phyloP scores from a whole-genome alignment of 2,797 vertebrate species.

The Sebastes matsubarae region DNA sequence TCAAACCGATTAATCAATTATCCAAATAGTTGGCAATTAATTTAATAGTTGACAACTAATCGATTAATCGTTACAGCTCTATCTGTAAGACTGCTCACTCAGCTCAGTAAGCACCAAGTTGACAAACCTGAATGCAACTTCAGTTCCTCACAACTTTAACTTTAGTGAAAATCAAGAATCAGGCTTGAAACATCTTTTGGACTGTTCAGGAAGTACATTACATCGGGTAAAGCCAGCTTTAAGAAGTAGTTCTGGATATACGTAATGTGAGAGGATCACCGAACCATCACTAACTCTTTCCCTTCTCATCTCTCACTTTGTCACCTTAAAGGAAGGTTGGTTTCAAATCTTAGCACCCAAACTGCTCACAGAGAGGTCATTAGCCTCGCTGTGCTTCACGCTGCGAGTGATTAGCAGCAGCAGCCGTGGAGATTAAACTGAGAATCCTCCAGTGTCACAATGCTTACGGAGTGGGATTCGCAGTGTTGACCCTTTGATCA shows the following conservation, averaged over 20 bases:
- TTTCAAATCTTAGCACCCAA: conserved; percentile 24
- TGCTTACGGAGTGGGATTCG: conserved; percentile 35
- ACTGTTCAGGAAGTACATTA: neutral
- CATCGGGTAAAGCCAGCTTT: neutral
- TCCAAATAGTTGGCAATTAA: rapidly evolving
- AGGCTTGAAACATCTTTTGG: neutral
- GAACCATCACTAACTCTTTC: neutral
- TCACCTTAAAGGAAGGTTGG: neutral
- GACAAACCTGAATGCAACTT: neutral
- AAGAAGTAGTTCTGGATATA: neutral
- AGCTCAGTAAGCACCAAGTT: neutral
- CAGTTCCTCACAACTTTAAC: neutral
- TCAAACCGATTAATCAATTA: no score
- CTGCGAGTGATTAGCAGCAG: conserved; percentile 52
- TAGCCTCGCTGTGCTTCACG: conserved; percentile 30
- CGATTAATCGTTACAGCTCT: no score
- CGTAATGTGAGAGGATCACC: neutral
- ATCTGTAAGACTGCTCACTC: neutral
- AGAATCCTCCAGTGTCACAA: conserved; percentile 47
- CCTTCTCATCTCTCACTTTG: neutral
- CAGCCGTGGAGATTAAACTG: conserved; percentile 51
- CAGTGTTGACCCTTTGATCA: conserved; percentile 66
- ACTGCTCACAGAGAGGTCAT: conserved; percentile 41
- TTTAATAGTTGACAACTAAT: no score
- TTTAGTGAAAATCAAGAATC: neutral